These are phyloP conservation scores for Anomalospiza imberbis DNA, from an alignment of 2,797 vertebrate genomes.

Conservation along the genomic window DNA sequence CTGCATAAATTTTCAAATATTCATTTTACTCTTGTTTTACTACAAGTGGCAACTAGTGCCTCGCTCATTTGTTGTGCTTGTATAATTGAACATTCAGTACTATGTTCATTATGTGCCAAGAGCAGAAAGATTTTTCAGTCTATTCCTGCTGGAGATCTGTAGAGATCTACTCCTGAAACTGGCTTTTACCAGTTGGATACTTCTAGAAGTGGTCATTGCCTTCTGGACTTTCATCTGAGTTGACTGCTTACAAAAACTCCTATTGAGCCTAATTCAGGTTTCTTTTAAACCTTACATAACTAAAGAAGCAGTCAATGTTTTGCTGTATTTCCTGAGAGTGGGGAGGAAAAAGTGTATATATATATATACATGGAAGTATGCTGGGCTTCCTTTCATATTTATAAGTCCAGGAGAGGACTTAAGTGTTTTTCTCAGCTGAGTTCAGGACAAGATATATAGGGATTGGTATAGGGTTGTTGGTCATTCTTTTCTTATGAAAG, in stretches of 20 bases:
- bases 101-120: not conserved
- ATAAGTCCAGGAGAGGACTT: not conserved
- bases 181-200: not conserved
- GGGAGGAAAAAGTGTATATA: accelerated
- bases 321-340: not conserved
- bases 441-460: not conserved
- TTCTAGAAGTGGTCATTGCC: not conserved
- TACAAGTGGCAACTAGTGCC: not conserved
- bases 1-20: not conserved
- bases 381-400: not conserved
- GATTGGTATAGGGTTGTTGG: accelerated
- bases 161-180: not conserved
- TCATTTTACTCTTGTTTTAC: not conserved
- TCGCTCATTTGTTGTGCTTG: not conserved
- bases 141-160: not conserved
- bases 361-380: not conserved
- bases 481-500: not conserved
- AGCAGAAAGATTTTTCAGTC: not conserved
- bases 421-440: not conserved
- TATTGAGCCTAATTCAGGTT: not conserved
- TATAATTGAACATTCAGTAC: not conserved
- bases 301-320: not conserved
- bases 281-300: not conserved
- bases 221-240: not conserved
- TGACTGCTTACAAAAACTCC: not conserved